Evolutionary conservation across 2,113 vertebrate species (phyloP).

Genomic region (Andinoacara biseriatus): DNA sequence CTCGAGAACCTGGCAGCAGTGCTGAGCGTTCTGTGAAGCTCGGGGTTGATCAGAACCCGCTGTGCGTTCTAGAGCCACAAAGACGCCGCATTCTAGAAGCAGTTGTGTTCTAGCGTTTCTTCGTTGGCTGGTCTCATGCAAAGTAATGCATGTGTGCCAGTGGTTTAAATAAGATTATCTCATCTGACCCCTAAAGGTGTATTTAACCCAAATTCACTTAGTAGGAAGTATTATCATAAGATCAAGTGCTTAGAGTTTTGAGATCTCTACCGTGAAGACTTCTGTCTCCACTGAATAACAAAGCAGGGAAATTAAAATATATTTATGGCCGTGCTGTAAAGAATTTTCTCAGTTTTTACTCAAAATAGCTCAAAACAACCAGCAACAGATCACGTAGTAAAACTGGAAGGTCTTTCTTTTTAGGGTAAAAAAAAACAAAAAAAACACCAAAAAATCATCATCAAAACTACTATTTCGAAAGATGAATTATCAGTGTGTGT

Average conservation of each 20-base stretch:
- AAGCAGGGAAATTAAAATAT: not conserved
- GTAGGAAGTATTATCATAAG: not conserved
- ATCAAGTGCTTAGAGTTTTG: not conserved
- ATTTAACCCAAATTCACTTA: not conserved
- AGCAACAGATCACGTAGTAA: not conserved
- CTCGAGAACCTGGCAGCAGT: conserved; percentile 27
- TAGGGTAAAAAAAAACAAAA: not conserved
- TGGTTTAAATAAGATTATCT: not conserved
- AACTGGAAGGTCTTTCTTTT: not conserved
- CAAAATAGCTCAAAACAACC: not conserved
- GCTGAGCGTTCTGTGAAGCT: conserved; percentile 13
- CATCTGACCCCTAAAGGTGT: not conserved
- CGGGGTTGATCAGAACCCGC: not conserved
- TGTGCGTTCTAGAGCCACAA: not conserved
- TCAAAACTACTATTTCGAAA: too few species aligned
- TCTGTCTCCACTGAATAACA: not conserved
- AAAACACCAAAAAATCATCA: too few species aligned
- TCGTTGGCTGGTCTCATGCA: conserved; percentile 4
- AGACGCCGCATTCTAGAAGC: not conserved
- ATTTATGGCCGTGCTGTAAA: not conserved
- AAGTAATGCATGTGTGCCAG: not conserved
- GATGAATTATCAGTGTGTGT: too few species aligned
- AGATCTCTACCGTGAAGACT: not conserved
- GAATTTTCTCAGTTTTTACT: not conserved
- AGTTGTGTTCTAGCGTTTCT: not conserved